A percentile compares a stretch with the other conserved stretches of the same genome.
These are phyloP conservation scores for Mycteria americana DNA, from an alignment of 2,797 vertebrate species.

Conservation along the genomic window DNA sequence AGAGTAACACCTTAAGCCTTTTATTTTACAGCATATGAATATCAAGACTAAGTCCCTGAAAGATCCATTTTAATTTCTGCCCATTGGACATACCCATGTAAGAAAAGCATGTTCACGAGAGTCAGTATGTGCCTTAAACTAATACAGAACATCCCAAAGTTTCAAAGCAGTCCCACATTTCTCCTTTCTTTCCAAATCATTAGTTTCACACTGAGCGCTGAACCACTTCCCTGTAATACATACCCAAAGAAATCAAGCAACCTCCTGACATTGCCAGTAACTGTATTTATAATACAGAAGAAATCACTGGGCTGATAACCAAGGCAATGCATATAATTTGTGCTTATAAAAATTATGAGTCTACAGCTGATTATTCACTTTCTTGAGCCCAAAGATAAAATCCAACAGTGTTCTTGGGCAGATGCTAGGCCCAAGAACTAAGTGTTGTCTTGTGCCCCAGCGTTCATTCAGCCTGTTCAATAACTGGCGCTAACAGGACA, in stretches of 20 bases:
- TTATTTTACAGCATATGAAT: not conserved
- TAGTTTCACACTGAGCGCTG: not conserved
- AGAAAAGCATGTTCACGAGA: not conserved
- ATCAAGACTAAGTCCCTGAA: not conserved
- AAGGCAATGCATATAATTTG: not conserved
- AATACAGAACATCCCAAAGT: not conserved
- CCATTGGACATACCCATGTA: not conserved
- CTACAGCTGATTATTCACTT: not conserved
- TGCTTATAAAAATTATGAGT: not conserved
- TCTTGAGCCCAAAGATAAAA: not conserved
- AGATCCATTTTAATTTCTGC: not conserved
- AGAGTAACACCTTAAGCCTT: not conserved
- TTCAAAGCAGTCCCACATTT: not conserved
- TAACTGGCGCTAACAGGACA: not conserved
- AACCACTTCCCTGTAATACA: not conserved
- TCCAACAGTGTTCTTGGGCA: not conserved
- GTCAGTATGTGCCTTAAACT: not conserved
- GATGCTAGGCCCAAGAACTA: not conserved
- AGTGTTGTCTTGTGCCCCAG: not conserved
- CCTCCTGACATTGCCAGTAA: not conserved
- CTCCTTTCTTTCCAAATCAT: not conserved
- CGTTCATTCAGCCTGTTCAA: fast-evolving
- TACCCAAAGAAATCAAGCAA: not conserved
- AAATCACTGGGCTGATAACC: not conserved
- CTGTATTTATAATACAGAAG: not conserved